Evolutionary conservation across 2,797 vertebrate species (phyloP), one percentile per base, ranked within the genome.

Genomic region (Gambelia wislizenii): DNA sequence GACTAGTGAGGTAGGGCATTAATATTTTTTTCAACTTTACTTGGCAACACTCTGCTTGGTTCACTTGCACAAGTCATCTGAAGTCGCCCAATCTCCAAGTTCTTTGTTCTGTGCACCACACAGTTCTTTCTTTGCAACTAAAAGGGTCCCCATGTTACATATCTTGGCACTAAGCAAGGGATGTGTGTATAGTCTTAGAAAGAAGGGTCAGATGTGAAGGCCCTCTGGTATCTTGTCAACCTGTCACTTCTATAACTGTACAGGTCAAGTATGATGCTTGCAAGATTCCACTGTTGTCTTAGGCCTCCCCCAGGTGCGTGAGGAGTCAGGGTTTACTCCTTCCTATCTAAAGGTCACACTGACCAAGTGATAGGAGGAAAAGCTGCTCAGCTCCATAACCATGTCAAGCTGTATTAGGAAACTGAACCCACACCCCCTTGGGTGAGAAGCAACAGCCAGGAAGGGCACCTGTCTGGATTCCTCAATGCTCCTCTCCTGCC

Each of bases 301-400:
- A 42, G 42, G 87, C 47, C 8, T 89, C 59, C 78, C 83, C 18
- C 56, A 82, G 25, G 77, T 27, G 12, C 69, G 70, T 76, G 78
- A 64, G 78, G 84, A 86, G 44, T 75, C 9, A 2, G 13, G 6
- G 49, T 70, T 75, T 82, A 16, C 78, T 86, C 36, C 78, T 67
- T 76, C 56, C 47, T 89, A 82, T 36, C 69, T 59, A 89, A 91
- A 85, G 78, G 84, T 89, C 89, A 93, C 59, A 75, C 77, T 81
- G 47, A 10, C 42, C 75, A 84, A 87, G 74, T 30, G 88, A 61
- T 67, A 14, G 69, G 72, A 44, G 33, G 56, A n/a, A 42, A 80
- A 47, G 25, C 80, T 90, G 87, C 44, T 89, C 78, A 76, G 47
- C 78, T 89, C 84, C 79, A 75, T 88, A 83, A 59, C 87, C 56